Evolutionary conservation across 2,888 invertebrate genomes (phyloP), one percentile per base, ranked within the genome.

Genomic region (Oscheius sp.): DNA sequence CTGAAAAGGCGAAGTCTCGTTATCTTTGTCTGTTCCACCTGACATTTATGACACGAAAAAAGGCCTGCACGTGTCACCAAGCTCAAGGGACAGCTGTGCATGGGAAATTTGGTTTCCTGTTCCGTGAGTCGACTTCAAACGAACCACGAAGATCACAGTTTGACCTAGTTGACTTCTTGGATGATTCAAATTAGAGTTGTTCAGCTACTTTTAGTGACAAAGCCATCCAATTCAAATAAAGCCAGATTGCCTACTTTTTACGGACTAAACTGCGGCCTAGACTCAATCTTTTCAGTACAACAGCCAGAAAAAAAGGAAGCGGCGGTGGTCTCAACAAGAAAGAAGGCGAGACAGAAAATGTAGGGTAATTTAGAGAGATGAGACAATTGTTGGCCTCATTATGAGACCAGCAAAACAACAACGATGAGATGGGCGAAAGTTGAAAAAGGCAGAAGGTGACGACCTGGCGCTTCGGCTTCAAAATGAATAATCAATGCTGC

Each of bases 401-500:
- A 35, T 35, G 53, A 1, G 53, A 21, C 9, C 16, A 21, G 53
- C 9, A 25, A 53, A 16, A 23, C n/a, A 53, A 53, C 21, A 21
- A 23, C 53, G 21, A 21, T 12, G 53, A 53, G 7, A 53, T 6
- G 35, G 35, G 35, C 35, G 35, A 35, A 35, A 35, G 35, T 35
- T 23, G 13, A 9, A 27, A 58, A 58, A 5, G 1, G 58, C 13
- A 58, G 25, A 58, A n/a, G n/a, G 13, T 7, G 49, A 5, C 13
- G 49, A 49, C 49, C n/a, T 16, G 18, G 49, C 49, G 6, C 12
- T 13, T 25, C 27, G 7, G 25, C 21, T 9, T 43, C 61, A 61
- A 61, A 61, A 61, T 61, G 61, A 61, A 61, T 61, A 61, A 61
- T 61, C 61, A 61, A 61, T 61, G 58, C 29, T 29, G 58, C 35